Evolutionary conservation across 1,140 invertebrate species (phyloP).

Genomic region (Condylostylus longicornis): DNA sequence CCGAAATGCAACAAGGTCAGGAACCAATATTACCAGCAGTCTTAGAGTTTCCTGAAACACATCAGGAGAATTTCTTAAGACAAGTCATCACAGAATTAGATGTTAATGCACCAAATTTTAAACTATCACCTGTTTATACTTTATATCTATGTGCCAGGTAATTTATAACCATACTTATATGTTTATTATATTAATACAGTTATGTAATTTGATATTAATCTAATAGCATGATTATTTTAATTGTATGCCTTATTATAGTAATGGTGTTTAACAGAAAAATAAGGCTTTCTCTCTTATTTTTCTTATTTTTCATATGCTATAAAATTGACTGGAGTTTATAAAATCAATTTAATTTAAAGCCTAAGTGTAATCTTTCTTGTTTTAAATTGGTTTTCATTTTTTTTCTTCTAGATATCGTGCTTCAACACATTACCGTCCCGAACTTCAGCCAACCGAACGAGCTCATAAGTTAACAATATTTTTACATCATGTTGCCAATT

Average conservation of each 20-base stretch:
- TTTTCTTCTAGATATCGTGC: conserved; percentile 55
- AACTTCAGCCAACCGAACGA: conserved; percentile 77
- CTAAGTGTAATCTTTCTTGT: no score
- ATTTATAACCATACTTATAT: conserved; percentile 6
- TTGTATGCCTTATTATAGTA: no score
- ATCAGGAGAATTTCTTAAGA: conserved; percentile 78
- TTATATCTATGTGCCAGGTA: conserved; percentile 77
- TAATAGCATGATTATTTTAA: no score
- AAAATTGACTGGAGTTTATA: no score
- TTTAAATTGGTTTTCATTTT: no score
- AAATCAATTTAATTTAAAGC: conserved; percentile 2
- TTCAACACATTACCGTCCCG: conserved; percentile 83
- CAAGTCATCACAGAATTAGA: conserved; percentile 77
- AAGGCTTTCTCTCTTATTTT: no score
- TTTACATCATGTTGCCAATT: conserved; percentile 73
- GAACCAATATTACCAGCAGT: conserved; percentile 88
- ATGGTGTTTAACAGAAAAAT: no score
- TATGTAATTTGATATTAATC: no score
- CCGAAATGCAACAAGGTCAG: conserved; percentile 36
- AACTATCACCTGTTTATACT: conserved; percentile 86
- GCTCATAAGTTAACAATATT: conserved; percentile 78
- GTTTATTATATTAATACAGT: no score
- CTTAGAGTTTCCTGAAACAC: conserved; percentile 86
- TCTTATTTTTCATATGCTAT: no score
- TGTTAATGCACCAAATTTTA: conserved; percentile 66